Percentiles rank a stretch among this genome's conserved stretches.
These are phyloP conservation scores for Conistra vaccinii DNA, from an alignment of 2,888 invertebrate species.

Conservation along the genomic window DNA sequence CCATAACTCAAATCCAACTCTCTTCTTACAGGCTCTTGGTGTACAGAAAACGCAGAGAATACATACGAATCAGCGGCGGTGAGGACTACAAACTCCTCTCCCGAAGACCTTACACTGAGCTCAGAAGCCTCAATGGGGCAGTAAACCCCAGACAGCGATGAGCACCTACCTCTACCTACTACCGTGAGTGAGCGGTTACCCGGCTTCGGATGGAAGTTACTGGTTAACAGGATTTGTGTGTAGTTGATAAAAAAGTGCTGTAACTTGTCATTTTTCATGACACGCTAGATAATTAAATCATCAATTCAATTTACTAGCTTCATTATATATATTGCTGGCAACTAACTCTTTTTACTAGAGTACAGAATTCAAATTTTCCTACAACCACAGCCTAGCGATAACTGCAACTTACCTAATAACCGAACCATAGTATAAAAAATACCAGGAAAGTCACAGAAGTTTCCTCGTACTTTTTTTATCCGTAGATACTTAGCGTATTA, in stretches of 20 bases:
- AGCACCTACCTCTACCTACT: slow-evolving; percentile 68
- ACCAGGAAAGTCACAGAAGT: background rate
- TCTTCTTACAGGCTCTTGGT: slow-evolving; percentile 84
- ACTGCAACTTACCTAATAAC: no score
- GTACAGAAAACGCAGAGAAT: slow-evolving; percentile 84
- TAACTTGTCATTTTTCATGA: background rate
- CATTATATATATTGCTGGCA: background rate
- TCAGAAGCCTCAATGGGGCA: slow-evolving; percentile 83
- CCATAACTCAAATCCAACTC: slow-evolving; percentile 9
- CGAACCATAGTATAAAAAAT: background rate
- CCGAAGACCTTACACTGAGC: slow-evolving; percentile 83
- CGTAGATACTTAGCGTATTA: background rate
- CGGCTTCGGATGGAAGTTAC: slow-evolving; percentile 33
- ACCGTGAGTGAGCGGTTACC: slow-evolving; percentile 46
- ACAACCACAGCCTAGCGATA: background rate
- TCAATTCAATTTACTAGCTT: background rate
- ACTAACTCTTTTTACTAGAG: background rate
- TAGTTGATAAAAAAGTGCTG: slow-evolving; percentile 18
- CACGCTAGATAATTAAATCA: background rate
- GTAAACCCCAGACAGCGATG: slow-evolving; percentile 80
- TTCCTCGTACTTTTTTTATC: background rate
- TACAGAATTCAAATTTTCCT: no score
- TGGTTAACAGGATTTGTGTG: slow-evolving; percentile 21
- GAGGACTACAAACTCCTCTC: slow-evolving; percentile 83
- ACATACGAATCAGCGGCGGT: slow-evolving; percentile 72